Conservation (phyloP, 1,140 invertebrate species). For the Stenopsyche tienmushanensis region DNA sequence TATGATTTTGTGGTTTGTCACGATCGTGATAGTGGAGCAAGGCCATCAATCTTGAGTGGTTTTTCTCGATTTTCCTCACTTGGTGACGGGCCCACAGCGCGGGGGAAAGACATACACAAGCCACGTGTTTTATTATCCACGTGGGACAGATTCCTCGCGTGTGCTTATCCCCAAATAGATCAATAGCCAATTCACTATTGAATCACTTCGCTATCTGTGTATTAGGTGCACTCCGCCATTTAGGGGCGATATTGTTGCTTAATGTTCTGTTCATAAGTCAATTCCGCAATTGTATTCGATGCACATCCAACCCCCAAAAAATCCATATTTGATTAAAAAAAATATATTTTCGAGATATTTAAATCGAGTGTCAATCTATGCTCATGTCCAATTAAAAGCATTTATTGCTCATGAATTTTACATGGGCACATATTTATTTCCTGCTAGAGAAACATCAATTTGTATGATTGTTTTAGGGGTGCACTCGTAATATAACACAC, state of each 20-base stretch:
- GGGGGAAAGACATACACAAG: background rate
- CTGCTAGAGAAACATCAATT: background rate
- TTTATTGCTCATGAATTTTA: background rate
- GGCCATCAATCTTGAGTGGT: conserved; percentile 6
- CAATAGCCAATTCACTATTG: background rate
- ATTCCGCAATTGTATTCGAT: no score
- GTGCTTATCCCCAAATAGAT: conserved; percentile 1
- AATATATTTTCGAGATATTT: background rate
- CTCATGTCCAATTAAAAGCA: background rate
- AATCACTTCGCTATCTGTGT: background rate
- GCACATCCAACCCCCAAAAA: no score
- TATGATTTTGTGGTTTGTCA: no score
- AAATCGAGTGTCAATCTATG: background rate
- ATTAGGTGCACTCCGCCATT: background rate
- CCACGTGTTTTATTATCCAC: conserved; percentile 6
- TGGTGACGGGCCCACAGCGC: background rate
- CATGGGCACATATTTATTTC: background rate
- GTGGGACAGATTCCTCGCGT: background rate
- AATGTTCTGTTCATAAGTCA: no score
- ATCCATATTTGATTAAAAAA: no score
- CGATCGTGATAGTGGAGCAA: background rate
- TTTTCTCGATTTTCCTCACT: conserved; percentile 1
- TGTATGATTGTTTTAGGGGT: background rate
- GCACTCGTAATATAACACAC: conserved; percentile 4
- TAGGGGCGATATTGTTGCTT: background rate